Evolutionary conservation across 2,888 invertebrate species (phyloP), one percentile per base, ranked within the genome.

Genomic region (Glaucopsyche alexis): DNA sequence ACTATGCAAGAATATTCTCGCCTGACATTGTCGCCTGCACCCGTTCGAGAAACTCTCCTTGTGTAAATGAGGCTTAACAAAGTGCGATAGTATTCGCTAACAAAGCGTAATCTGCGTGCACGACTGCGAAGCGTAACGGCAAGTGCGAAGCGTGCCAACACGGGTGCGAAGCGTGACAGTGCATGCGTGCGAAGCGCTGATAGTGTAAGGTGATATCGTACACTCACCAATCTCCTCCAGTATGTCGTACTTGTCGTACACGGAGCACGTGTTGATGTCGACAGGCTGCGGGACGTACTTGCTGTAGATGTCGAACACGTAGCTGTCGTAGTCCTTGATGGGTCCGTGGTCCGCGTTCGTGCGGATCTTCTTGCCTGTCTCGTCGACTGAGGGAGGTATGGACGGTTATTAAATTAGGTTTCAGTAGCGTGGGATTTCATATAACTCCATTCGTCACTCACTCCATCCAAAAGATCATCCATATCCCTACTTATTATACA

Each of bases 201-300:
- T 71, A 66, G 66, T 67, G 67, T 67, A 67, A 67, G 42, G 42
- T 67, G 72, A 72, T 72, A 72, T 72, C 72, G 72, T 71, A 71
- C 66, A 87, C 93, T 93, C 84, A 93, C 99, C 99, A 83, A 99
- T 98, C 94, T 99, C 99, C 93, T 99, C 99, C 60, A 99, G 94
- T 77, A 99, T 99, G 83, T 99, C 99, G 85, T 99, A 99, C 84
- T 96, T 97, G 88, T 99, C 99, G 87, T 99, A 99, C 0, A 99
- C 98, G 75, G 98, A 98, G 82, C 96, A 96, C 0, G 96, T 96
- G 83, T 97, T 98, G 83, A 99, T 98, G 83, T 99, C 99, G 16
- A 99, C 99, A 0, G 99, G 98, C 86, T 99, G 98, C 50, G 99
- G 99, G 72, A 98, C 97, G 84, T 97, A 99, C 88, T 99, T 99